phyloP scores from a whole-genome alignment of 2,797 vertebrate genomes.

The Lindbergichthys nudifrons region DNA sequence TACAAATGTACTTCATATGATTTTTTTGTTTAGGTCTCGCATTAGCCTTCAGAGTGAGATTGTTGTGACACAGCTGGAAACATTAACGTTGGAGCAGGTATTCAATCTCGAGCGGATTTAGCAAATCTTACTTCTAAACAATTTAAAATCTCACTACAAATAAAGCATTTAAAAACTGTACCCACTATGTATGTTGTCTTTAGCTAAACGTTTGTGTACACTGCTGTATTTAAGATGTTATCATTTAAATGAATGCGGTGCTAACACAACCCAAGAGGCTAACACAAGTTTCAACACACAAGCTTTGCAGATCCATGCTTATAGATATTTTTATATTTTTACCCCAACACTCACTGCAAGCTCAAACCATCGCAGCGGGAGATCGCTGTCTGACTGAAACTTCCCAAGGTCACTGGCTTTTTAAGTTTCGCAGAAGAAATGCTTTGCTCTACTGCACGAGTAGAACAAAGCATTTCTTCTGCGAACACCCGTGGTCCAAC shows the following conservation, averaged over 20 bases:
- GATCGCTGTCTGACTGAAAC: constrained; percentile 5
- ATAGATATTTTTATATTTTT: constrained; percentile 32
- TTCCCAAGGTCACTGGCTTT: constrained; percentile 17
- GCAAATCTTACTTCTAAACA: background rate
- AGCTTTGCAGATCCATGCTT: constrained; percentile 8
- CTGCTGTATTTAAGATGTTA: constrained; percentile 13
- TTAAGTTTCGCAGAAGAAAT: background rate
- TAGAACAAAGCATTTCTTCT: background rate
- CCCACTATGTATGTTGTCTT: no score
- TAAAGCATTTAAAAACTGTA: background rate
- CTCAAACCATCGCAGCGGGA: constrained; percentile 8
- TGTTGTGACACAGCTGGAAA: constrained; percentile 19
- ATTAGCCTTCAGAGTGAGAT: background rate
- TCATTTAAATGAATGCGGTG: constrained; percentile 1
- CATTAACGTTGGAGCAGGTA: background rate
- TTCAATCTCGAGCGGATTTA: background rate
- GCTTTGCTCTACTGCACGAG: background rate
- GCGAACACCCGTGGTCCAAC: background rate
- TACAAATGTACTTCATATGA: constrained; percentile 1
- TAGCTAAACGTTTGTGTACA: constrained; percentile 1
- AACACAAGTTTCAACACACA: background rate
- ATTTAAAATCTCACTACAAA: background rate
- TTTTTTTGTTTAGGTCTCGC: background rate
- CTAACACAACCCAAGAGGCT: background rate
- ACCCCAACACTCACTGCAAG: constrained; percentile 3